Evolutionary conservation across 2,888 invertebrate species (phyloP).

Genomic region (Drosophila stalkeri): DNA sequence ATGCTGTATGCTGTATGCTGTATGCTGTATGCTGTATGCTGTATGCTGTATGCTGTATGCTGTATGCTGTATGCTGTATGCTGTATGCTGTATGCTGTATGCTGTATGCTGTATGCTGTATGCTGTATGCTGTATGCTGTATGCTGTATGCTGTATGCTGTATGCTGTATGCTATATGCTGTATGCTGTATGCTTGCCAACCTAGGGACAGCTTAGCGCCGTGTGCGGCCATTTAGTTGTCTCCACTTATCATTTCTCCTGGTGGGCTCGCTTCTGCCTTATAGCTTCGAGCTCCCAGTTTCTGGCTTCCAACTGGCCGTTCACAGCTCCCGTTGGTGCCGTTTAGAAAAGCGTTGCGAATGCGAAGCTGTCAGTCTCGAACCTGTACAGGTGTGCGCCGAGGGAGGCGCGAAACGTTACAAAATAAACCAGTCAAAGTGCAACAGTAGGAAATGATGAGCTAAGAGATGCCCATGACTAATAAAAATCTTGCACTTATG

Average conservation of each 20-base stretch:
- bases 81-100: no score
- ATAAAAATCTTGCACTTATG: no score
- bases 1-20: no score
- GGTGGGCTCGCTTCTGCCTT: slow-evolving; percentile 7
- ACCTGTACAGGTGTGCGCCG: slow-evolving; percentile 65
- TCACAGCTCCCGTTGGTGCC: slow-evolving; percentile 55
- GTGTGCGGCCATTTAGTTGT: slow-evolving; percentile 32
- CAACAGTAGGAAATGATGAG: no score
- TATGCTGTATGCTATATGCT: no score
- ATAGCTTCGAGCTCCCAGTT: slow-evolving; percentile 1
- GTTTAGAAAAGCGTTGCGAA: slow-evolving; percentile 57
- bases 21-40: no score
- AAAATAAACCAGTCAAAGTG: slow-evolving; percentile 20
- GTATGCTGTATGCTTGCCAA: neutral
- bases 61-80: no score
- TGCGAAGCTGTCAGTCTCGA: slow-evolving; percentile 56
- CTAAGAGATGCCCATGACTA: neutral
- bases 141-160: no score
- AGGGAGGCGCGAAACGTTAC: slow-evolving; percentile 45
- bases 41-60: neutral
- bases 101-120: no score
- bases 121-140: no score
- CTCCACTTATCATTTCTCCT: slow-evolving; percentile 61
- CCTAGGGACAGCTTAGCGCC: neutral
- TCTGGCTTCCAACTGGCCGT: slow-evolving; percentile 6